phyloP scores from a whole-genome alignment of 2,888 invertebrate genomes.

The Apodemia mormo region DNA sequence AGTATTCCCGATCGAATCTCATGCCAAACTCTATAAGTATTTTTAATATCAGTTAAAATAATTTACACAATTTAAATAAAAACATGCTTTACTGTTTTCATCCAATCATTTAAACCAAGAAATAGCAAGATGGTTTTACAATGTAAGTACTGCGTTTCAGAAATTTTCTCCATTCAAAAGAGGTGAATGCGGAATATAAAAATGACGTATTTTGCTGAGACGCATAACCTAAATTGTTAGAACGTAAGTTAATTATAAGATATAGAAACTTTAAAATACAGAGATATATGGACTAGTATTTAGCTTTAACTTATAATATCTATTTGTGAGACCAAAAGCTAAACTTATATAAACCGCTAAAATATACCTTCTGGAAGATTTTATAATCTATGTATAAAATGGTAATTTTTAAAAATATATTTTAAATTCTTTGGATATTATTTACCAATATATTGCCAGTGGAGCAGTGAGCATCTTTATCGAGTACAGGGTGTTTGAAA shows the following conservation, averaged over 20 bases:
- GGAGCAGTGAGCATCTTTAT: constrained; percentile 43
- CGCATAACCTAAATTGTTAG: neutral
- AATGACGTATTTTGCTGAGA: neutral
- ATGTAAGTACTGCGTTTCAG: neutral
- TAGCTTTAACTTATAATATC: constrained; percentile 16
- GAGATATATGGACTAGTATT: constrained; percentile 8
- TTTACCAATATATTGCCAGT: constrained; percentile 27
- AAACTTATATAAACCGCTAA: constrained; percentile 13
- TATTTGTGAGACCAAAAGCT: constrained; percentile 10
- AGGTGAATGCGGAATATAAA: neutral
- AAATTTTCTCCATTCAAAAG: neutral
- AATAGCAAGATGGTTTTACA: neutral
- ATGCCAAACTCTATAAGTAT: too few relatives aligned
- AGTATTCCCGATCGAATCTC: too few relatives aligned
- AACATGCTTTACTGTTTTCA: neutral
- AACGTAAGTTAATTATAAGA: neutral
- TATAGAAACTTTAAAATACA: constrained; percentile 2
- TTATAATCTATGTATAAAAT: constrained; percentile 15
- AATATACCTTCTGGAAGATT: constrained; percentile 10
- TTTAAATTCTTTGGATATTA: constrained; percentile 15
- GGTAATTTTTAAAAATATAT: constrained; percentile 7
- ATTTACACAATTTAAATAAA: neutral
- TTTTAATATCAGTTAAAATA: neutral
- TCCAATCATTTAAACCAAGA: neutral
- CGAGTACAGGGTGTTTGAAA: constrained; percentile 28